Percentiles rank a stretch among this genome's conserved stretches.
Evolutionary conservation across 2,797 vertebrate species (phyloP).

Genomic region (Neomorphus geoffroyi): DNA sequence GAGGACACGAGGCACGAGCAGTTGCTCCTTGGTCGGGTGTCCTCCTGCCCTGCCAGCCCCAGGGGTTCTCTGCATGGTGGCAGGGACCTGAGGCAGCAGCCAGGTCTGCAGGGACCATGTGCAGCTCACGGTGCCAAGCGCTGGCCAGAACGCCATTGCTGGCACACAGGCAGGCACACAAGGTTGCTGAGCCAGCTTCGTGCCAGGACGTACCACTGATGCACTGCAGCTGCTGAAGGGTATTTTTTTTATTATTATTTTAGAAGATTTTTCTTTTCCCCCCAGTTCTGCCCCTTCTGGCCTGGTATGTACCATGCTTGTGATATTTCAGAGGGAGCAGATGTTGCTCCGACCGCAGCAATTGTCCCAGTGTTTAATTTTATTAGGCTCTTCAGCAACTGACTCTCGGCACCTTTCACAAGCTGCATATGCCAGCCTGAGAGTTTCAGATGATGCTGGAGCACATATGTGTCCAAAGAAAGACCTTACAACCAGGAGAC

Average conservation of each 20-base stretch:
- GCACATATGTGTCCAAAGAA: not conserved
- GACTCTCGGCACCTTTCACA: not conserved
- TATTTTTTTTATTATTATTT: not conserved
- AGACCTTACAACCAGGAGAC: not conserved
- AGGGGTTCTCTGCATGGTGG: rapidly evolving
- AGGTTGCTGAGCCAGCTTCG: not conserved
- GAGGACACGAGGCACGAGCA: rapidly evolving
- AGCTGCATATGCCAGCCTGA: not conserved
- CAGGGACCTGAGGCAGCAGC: not conserved
- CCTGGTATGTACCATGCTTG: not conserved
- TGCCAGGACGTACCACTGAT: not conserved
- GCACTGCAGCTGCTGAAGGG: not conserved
- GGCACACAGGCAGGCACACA: rapidly evolving
- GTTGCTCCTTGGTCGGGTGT: not conserved
- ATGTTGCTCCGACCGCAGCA: conserved; percentile 12
- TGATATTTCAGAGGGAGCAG: conserved; percentile 15
- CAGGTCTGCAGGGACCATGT: rapidly evolving
- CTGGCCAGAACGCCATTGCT: not conserved
- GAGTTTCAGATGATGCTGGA: not conserved
- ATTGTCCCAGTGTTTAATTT: not conserved
- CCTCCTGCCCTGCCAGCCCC: not conserved
- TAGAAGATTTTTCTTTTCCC: not conserved
- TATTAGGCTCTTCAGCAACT: not conserved
- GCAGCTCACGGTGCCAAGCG: not conserved
- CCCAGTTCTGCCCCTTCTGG: not conserved